Percentiles rank a stretch among this genome's conserved stretches.
These are phyloP conservation scores for Diorhabda sublineata DNA, from an alignment of 1,140 invertebrate species.

Conservation along the genomic window DNA sequence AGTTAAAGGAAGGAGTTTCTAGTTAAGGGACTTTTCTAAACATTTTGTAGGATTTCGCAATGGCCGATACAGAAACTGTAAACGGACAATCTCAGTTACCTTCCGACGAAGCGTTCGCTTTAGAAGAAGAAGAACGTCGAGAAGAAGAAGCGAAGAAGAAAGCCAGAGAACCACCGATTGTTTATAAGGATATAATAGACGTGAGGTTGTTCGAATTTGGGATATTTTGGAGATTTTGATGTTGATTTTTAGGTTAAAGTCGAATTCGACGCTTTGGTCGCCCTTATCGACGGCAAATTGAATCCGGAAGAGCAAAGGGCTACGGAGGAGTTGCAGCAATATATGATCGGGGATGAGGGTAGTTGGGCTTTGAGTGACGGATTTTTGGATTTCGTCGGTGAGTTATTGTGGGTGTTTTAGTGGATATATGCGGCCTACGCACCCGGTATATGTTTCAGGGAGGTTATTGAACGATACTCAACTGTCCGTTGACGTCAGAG, in stretches of 20 bases:
- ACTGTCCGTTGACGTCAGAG: constrained; percentile 55
- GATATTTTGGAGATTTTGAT: too few species aligned
- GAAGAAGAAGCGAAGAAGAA: constrained; percentile 68
- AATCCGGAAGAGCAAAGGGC: constrained; percentile 65
- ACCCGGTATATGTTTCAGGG: constrained; percentile 46
- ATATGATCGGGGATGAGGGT: constrained; percentile 81
- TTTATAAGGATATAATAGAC: constrained; percentile 70
- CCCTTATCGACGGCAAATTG: constrained; percentile 60
- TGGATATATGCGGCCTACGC: too few species aligned
- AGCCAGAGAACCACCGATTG: constrained; percentile 75
- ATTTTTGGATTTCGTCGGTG: constrained; percentile 78
- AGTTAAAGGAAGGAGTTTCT: too few species aligned
- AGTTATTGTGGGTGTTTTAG: constrained; percentile 29
- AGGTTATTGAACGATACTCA: constrained; percentile 63
- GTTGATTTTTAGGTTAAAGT: constrained; percentile 50
- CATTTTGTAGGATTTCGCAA: constrained; percentile 36
- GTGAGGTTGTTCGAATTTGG: constrained; percentile 49
- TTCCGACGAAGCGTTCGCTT: constrained; percentile 54
- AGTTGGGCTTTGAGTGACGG: constrained; percentile 87
- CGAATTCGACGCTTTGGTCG: constrained; percentile 62
- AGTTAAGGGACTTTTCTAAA: not conserved
- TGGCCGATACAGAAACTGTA: constrained; percentile 49
- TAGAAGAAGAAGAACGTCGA: constrained; percentile 60
- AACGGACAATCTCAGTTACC: constrained; percentile 43
- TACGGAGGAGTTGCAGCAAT: constrained; percentile 78